phyloP scores from a whole-genome alignment of 2,888 invertebrate genomes.

The Acronicta alni region DNA sequence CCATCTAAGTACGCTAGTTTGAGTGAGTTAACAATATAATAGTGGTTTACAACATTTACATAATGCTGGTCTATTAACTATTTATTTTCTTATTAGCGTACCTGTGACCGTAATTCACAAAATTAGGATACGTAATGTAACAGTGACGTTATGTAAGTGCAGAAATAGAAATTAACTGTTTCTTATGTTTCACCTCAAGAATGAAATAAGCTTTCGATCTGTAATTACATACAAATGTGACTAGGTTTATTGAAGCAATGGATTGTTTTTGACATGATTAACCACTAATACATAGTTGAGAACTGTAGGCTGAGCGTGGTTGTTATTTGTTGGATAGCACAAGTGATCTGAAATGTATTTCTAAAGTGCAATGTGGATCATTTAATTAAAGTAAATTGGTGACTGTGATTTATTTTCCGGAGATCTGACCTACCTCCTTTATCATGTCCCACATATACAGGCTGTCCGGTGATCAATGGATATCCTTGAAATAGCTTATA shows the following conservation, averaged over 20 bases:
- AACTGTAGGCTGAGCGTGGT: constrained; percentile 24
- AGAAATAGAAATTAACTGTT: constrained; percentile 25
- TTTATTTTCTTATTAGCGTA: constrained; percentile 37
- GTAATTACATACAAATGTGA: constrained; percentile 45
- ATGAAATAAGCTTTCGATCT: constrained; percentile 66
- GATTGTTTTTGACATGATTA: constrained; percentile 12
- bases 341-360: constrained; percentile 30
- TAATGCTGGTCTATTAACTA: constrained; percentile 9
- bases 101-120: constrained; percentile 60
- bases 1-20: constrained; percentile 18
- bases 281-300: constrained; percentile 31
- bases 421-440: constrained; percentile 21
- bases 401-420: constrained; percentile 18
- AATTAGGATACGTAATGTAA: constrained; percentile 49
- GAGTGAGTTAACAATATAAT: constrained; percentile 7
- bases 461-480: no score
- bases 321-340: constrained; percentile 34
- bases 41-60: not conserved
- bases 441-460: no score
- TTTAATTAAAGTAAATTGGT: constrained; percentile 26
- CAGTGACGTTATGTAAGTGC: constrained; percentile 40
- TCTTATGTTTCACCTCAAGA: constrained; percentile 60
- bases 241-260: constrained; percentile 39
- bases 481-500: no score
- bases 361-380: constrained; percentile 28